Evolutionary conservation across 2,888 invertebrate genomes (phyloP).

Genomic region (Netelia melanura): DNA sequence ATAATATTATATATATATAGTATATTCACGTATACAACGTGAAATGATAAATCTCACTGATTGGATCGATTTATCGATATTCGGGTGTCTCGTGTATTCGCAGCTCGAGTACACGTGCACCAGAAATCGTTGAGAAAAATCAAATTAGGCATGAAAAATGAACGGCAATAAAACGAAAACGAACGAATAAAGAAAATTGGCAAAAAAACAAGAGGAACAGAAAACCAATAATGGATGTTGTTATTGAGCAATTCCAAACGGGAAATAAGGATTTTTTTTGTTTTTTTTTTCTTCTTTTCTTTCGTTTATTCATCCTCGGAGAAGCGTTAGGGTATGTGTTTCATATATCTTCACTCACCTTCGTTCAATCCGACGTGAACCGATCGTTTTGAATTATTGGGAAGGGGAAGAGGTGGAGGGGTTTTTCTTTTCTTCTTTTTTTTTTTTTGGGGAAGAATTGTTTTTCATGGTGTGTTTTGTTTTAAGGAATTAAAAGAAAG

Average conservation of each 20-base stretch:
- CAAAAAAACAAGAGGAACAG: conserved; percentile 47
- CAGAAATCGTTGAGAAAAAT: conserved; percentile 19
- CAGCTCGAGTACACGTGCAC: conserved; percentile 43
- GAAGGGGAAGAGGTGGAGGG: conserved; percentile 14
- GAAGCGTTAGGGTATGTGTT: conserved; percentile 46
- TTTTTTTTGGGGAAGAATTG: neutral
- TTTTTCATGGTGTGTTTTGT: conserved; percentile 9
- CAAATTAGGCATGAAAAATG: neutral
- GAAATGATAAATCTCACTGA: conserved; percentile 45
- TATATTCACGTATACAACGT: conserved; percentile 63
- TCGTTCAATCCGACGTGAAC: conserved; percentile 42
- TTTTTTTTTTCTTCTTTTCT: conserved; percentile 2
- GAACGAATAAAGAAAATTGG: neutral
- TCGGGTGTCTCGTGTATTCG: conserved; percentile 11
- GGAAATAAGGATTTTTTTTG: conserved; percentile 37
- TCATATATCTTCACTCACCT: conserved; percentile 61
- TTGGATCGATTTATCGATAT: conserved; percentile 36
- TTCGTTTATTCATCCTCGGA: conserved; percentile 20
- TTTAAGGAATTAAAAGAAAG: conserved; percentile 45
- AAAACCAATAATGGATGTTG: conserved; percentile 11
- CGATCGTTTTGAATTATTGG: conserved; percentile 28
- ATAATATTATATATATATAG: conserved; percentile 8
- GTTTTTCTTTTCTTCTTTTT: too few species aligned
- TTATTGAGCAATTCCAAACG: conserved; percentile 41
- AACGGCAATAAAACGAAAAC: conserved; percentile 1